Evolutionary conservation across 2,113 vertebrate genomes (phyloP).

Genomic region (Elanoides forficatus): DNA sequence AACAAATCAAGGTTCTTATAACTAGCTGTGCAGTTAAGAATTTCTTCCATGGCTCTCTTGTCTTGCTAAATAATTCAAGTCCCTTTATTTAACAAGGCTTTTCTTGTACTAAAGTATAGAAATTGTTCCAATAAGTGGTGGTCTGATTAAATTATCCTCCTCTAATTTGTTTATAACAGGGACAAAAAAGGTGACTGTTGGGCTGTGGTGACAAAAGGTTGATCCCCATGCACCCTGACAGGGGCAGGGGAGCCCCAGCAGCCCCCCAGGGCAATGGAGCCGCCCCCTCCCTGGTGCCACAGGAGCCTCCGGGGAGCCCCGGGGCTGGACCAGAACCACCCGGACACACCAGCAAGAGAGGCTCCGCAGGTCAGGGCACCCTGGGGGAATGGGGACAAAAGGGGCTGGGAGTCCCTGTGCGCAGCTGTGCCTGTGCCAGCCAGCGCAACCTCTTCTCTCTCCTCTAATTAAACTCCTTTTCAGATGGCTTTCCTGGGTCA

Average conservation of each 20-base stretch:
- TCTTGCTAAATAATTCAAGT: neutral
- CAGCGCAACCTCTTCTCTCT: neutral
- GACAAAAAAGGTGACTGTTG: neutral
- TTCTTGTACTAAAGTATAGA: neutral
- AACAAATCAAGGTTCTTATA: neutral
- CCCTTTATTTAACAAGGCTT: neutral
- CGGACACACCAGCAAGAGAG: rapidly evolving
- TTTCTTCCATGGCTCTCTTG: neutral
- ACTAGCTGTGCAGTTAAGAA: neutral
- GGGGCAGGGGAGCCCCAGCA: rapidly evolving
- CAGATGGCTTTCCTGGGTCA: rapidly evolving
- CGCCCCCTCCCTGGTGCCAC: rapidly evolving
- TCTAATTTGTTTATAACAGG: neutral
- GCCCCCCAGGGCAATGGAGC: rapidly evolving
- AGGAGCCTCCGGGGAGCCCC: rapidly evolving
- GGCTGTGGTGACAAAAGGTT: neutral
- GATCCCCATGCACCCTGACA: rapidly evolving
- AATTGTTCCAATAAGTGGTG: neutral
- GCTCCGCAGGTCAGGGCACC: rapidly evolving
- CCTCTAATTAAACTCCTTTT: neutral
- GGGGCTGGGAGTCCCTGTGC: too few species aligned
- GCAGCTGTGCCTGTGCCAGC: rapidly evolving
- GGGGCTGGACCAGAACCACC: too few species aligned
- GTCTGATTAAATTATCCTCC: neutral
- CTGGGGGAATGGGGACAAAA: neutral